phyloP scores from a whole-genome alignment of 2,888 invertebrate genomes.

The Cacoxenus indagator region DNA sequence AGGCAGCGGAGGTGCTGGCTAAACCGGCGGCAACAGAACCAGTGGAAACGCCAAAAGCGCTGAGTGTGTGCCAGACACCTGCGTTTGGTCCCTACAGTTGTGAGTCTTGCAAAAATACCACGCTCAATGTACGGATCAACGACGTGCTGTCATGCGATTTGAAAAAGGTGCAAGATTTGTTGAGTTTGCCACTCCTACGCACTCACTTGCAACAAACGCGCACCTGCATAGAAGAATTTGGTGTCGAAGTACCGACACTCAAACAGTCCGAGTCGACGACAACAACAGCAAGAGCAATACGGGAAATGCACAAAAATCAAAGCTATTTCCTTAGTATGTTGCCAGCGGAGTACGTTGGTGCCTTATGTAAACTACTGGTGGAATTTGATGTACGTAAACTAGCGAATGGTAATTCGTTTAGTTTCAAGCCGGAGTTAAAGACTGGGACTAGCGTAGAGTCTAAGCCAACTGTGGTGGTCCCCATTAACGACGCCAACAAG shows the following conservation, averaged over 20 bases:
- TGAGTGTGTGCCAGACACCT: slow-evolving; percentile 77
- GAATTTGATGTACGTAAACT: neutral
- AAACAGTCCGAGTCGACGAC: neutral
- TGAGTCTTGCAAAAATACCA: slow-evolving; percentile 78
- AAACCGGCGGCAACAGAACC: slow-evolving; percentile 74
- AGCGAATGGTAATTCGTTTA: neutral
- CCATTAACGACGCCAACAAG: neutral
- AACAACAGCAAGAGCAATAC: too few species aligned
- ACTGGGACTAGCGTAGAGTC: neutral
- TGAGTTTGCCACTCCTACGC: slow-evolving; percentile 75
- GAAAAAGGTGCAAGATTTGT: slow-evolving; percentile 75
- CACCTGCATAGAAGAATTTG: slow-evolving; percentile 74
- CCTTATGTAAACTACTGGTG: slow-evolving; percentile 83
- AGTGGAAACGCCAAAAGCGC: slow-evolving; percentile 39
- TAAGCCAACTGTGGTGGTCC: neutral
- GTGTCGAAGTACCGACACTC: slow-evolving; percentile 71
- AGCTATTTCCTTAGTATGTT: slow-evolving; percentile 77
- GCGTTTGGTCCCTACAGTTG: slow-evolving; percentile 80
- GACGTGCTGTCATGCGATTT: slow-evolving; percentile 81
- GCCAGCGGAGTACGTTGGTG: slow-evolving; percentile 79
- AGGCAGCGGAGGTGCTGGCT: slow-evolving; percentile 88
- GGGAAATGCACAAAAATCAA: slow-evolving; percentile 45
- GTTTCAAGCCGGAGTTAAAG: neutral
- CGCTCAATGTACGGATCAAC: slow-evolving; percentile 80
- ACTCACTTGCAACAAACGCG: slow-evolving; percentile 75